These are phyloP conservation scores for Laticauda colubrina DNA, from an alignment of 2,113 vertebrate genomes.

Conservation along the genomic window DNA sequence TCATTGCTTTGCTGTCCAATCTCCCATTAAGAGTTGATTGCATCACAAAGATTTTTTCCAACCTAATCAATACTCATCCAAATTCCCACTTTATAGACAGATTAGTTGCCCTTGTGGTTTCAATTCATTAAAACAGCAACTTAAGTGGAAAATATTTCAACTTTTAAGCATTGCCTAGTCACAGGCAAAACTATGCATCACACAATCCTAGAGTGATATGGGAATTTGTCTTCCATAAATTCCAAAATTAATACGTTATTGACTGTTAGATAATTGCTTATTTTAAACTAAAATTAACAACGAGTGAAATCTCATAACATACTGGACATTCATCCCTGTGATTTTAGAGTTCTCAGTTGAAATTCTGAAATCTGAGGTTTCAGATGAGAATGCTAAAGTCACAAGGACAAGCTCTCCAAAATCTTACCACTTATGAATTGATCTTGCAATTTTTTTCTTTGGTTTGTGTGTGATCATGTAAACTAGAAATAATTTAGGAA, in stretches of 20 bases:
- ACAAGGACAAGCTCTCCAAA: neutral
- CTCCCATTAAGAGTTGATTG: constrained; percentile 32
- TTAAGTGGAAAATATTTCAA: constrained; percentile 4
- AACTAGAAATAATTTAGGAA: neutral
- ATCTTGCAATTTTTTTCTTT: neutral
- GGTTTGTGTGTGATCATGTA: neutral
- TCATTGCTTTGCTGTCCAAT: neutral
- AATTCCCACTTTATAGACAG: constrained; percentile 33
- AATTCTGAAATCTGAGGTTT: neutral
- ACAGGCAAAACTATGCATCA: neutral
- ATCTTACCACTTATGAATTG: neutral
- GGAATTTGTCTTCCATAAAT: neutral
- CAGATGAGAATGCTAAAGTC: neutral
- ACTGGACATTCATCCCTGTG: neutral
- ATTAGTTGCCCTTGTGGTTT: constrained; percentile 31
- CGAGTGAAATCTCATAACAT: neutral
- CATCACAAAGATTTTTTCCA: neutral
- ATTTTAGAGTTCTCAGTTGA: neutral
- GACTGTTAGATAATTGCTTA: neutral
- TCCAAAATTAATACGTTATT: neutral
- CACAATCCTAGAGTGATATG: neutral
- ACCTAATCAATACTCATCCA: constrained; percentile 28
- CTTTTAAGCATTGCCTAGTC: neutral
- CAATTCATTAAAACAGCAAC: neutral
- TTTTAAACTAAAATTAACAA: neutral